phyloP scores from a whole-genome alignment of 2,888 invertebrate species.

The Elegia similella region DNA sequence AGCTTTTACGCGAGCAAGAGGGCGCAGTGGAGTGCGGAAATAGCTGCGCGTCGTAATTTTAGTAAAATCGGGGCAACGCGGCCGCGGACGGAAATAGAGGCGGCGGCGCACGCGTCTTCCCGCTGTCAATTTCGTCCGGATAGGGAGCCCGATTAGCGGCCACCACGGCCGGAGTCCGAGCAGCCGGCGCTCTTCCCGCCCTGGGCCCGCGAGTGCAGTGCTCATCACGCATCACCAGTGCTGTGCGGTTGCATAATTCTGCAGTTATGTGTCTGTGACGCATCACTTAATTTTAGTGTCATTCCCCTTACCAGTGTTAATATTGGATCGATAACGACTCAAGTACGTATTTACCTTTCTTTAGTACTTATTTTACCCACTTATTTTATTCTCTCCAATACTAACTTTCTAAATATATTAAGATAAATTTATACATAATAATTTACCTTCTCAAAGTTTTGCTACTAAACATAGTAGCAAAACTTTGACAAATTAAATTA shows the following conservation, averaged over 20 bases:
- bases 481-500: too few species aligned
- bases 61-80: slow-evolving; percentile 81
- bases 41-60: slow-evolving; percentile 78
- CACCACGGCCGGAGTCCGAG: slow-evolving; percentile 32
- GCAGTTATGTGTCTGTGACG: slow-evolving; percentile 37
- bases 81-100: slow-evolving; percentile 77
- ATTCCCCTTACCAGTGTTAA: slow-evolving; percentile 28
- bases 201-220: slow-evolving; percentile 43
- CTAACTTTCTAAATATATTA: not conserved
- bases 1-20: slow-evolving; percentile 57
- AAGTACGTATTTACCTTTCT: slow-evolving; percentile 20
- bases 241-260: slow-evolving; percentile 54
- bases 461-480: too few species aligned
- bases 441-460: too few species aligned
- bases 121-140: slow-evolving; percentile 77
- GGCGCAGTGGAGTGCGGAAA: slow-evolving; percentile 76
- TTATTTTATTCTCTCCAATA: not conserved
- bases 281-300: slow-evolving; percentile 33
- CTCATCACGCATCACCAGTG: slow-evolving; percentile 22
- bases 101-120: slow-evolving; percentile 68
- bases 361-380: not conserved
- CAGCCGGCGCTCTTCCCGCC: slow-evolving; percentile 26
- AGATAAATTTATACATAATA: too few species aligned
- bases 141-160: slow-evolving; percentile 72
- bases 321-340: slow-evolving; percentile 13